Base-by-base conservation (phyloP, 1,140 invertebrate genomes). In the Oppia nitens region DNA sequence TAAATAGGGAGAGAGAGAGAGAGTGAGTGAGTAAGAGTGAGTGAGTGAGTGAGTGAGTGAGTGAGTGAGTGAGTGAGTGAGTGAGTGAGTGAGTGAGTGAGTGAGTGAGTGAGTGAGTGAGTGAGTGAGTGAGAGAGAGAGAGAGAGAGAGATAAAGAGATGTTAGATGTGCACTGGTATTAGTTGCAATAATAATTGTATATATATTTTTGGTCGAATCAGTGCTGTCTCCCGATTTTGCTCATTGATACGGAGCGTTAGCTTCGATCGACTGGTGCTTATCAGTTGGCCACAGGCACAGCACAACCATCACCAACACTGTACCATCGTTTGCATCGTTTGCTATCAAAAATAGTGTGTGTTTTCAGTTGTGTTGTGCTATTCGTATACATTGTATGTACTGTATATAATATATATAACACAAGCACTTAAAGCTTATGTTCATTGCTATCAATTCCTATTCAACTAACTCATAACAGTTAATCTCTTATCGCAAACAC, bases 271-370 rank as follows among this genome's bases (percentile, higher is more conserved):
- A 20, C n/a, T 6, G 49, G 20, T 50, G 49, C 49, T 50, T 50
- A 50, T 50, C 49, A 50, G 49, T 25, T 21, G 24, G 49, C 49
- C 49, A 50, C 49, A 50, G 49, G 49, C 49, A 50, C n/a, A 12
- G 45, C 45, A 14, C 12, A 12, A n/a, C 45, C 12, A 47, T 12
- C 45, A n/a, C 12, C n/a, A 47, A 14, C n/a, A n/a, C n/a, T 47
- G 45, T 14, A 47, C 45, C 45, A 14, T 47, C n/a, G n/a, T n/a
- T n/a, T n/a, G n/a, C n/a, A n/a, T n/a, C n/a, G n/a, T n/a, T 40
- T 17, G 17, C 32, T 40, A 40, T 40, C 32, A 40, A 40, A 40
- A 40, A 17, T 40, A 9, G 32, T 40, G 6, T 40, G 32, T 9
- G 32, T 9, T 40, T 40, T 40, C 32, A n/a, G n/a, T n/a, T n/a